A percentile compares a stretch with the other conserved stretches of the same genome.
Conservation (phyloP, 2,888 invertebrate genomes). For the Acanthococcus lagerstroemiae region DNA sequence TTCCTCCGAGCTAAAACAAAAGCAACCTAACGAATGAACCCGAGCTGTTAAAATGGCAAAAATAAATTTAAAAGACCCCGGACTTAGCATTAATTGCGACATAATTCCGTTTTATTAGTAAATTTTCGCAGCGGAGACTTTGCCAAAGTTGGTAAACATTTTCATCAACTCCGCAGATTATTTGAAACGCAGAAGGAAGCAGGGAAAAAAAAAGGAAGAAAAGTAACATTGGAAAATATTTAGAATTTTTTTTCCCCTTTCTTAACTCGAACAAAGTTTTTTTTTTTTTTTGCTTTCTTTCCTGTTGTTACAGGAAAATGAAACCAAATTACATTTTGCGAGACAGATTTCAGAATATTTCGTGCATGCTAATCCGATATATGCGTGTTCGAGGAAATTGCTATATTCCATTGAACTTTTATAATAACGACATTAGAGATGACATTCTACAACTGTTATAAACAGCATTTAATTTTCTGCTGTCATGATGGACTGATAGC, state of each 20-base stretch:
- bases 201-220: neutral
- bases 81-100: slow-evolving; percentile 22
- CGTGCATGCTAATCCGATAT: too few relatives aligned
- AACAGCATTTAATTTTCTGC: too few relatives aligned
- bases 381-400: too few relatives aligned
- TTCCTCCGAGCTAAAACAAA: too few relatives aligned
- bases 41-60: slow-evolving; percentile 17
- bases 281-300: neutral
- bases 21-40: slow-evolving; percentile 17
- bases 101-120: slow-evolving; percentile 23
- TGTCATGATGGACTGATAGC: too few relatives aligned
- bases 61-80: slow-evolving; percentile 17
- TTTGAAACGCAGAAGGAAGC: too few relatives aligned
- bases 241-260: neutral
- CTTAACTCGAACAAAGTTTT: neutral
- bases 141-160: slow-evolving; percentile 9
- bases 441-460: too few relatives aligned
- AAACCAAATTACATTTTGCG: too few relatives aligned
- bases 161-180: neutral
- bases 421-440: too few relatives aligned
- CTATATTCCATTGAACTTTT: too few relatives aligned
- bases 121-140: slow-evolving; percentile 18
- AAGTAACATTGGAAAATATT: neutral
- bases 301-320: too few relatives aligned
- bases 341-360: too few relatives aligned